phyloP scores from a whole-genome alignment of 2,888 invertebrate species.

The Lordiphosa fenestrarum region DNA sequence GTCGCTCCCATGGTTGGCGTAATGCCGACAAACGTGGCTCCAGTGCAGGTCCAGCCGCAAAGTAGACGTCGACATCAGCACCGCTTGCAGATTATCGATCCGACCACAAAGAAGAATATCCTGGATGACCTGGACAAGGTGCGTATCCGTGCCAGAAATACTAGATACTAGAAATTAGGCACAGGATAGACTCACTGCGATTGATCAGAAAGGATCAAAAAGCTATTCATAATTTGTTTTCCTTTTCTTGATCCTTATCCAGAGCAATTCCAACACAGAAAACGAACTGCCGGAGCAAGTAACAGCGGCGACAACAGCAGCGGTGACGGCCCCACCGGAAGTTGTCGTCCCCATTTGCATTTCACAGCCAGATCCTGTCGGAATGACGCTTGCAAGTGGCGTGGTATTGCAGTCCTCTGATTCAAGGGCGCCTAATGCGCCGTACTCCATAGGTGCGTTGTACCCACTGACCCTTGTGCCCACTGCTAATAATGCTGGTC shows the following conservation, averaged over 20 bases:
- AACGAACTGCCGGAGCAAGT: slow-evolving; percentile 59
- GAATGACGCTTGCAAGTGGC: slow-evolving; percentile 19
- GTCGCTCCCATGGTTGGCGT: slow-evolving; percentile 69
- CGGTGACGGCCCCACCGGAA: slow-evolving; percentile 40
- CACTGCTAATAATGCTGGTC: background rate
- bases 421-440: slow-evolving; percentile 22
- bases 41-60: slow-evolving; percentile 48
- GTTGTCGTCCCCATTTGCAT: slow-evolving; percentile 30
- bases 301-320: slow-evolving; percentile 5
- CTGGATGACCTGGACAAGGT: slow-evolving; percentile 77
- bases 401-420: slow-evolving; percentile 32
- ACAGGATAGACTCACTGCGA: too few species aligned
- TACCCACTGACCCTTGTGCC: background rate
- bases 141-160: too few species aligned
- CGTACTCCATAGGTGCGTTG: slow-evolving; percentile 53
- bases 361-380: slow-evolving; percentile 39
- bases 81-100: slow-evolving; percentile 81
- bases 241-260: background rate
- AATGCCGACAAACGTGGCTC: slow-evolving; percentile 49
- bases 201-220: too few species aligned
- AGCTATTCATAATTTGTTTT: background rate
- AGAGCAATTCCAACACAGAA: slow-evolving; percentile 57
- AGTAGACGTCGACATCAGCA: slow-evolving; percentile 75
- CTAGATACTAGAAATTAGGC: too few species aligned
- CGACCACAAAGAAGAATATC: slow-evolving; percentile 80